phyloP scores from a whole-genome alignment of 2,888 invertebrate species.

The Rotaria socialis region DNA sequence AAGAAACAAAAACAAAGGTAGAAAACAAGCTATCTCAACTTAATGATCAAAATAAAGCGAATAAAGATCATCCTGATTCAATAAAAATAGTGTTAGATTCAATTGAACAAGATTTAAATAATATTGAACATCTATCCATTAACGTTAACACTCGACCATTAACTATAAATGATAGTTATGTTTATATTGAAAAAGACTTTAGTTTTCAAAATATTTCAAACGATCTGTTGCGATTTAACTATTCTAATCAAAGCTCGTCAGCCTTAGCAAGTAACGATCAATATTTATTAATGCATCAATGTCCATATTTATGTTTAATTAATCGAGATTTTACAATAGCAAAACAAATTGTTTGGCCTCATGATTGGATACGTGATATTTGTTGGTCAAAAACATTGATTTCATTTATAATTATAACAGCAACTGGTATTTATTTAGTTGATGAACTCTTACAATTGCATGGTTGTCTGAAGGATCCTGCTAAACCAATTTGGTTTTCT shows the following conservation, averaged over 20 bases:
- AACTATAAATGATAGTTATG: neutral
- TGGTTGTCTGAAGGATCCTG: neutral
- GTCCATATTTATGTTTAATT: slow-evolving; percentile 4
- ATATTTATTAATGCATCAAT: neutral
- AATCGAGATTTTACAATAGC: neutral
- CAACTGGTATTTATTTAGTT: neutral
- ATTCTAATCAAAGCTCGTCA: neutral
- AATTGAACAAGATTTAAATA: neutral
- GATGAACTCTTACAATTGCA: neutral
- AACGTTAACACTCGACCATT: neutral
- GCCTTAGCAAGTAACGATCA: neutral
- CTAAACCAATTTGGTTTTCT: neutral
- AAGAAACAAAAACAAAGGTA: neutral
- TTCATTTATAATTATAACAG: neutral
- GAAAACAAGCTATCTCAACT: neutral
- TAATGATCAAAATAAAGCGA: neutral
- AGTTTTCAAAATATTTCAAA: neutral
- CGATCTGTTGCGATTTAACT: neutral
- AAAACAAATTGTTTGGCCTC: neutral
- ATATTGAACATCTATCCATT: neutral
- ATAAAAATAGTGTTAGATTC: neutral
- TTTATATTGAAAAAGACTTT: neutral
- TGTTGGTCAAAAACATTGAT: neutral
- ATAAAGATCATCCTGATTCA: neutral
- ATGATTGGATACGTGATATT: slow-evolving; percentile 19